Percentiles rank a stretch among this genome's conserved stretches.
Conservation (phyloP, 2,888 invertebrate species). For the Eupeodes latifasciatus region DNA sequence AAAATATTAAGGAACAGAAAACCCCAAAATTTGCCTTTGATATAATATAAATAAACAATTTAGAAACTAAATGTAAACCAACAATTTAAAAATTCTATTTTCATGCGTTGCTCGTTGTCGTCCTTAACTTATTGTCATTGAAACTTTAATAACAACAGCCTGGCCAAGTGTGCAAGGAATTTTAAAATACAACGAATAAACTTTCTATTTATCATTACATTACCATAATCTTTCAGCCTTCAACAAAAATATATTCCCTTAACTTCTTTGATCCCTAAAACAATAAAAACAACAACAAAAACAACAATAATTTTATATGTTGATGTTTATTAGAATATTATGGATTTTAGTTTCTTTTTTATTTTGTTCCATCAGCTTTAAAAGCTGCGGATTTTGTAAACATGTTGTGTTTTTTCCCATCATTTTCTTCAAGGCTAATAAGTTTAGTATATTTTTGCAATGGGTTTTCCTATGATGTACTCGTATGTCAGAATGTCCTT, state of each 20-base stretch:
- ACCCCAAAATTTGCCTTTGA: not conserved
- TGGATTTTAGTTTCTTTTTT: not conserved
- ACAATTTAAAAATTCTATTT: not conserved
- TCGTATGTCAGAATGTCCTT: too few species aligned
- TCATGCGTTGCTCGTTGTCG: not conserved
- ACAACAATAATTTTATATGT: not conserved
- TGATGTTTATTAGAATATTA: not conserved
- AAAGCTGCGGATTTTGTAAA: slow-evolving; percentile 11
- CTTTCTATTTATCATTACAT: not conserved
- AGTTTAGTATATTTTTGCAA: not conserved
- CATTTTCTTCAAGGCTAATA: not conserved
- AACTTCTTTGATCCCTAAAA: too few species aligned
- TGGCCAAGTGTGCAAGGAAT: not conserved
- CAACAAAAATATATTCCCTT: not conserved
- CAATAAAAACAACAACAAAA: not conserved
- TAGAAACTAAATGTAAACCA: not conserved
- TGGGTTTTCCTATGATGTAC: not conserved
- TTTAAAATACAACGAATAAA: not conserved
- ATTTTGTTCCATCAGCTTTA: not conserved
- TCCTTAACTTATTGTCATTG: not conserved
- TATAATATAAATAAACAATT: too few species aligned
- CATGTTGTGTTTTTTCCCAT: not conserved
- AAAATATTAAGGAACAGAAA: not conserved
- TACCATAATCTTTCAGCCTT: slow-evolving; percentile 15
- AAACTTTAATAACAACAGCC: not conserved